phyloP scores from a whole-genome alignment of 1,140 invertebrate genomes.

The Monochamus saltuarius region DNA sequence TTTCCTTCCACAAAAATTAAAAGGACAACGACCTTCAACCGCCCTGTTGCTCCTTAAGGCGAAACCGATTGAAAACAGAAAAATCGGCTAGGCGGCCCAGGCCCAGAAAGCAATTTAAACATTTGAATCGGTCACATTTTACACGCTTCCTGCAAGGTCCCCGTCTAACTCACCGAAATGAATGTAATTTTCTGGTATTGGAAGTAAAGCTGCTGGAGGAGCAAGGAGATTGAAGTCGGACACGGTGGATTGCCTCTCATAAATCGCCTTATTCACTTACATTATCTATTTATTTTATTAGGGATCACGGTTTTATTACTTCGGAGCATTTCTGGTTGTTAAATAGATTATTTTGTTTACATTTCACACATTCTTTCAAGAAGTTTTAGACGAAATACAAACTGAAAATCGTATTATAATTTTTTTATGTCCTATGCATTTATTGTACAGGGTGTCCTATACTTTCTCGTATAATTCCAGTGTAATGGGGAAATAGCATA shows the following conservation, averaged over 20 bases:
- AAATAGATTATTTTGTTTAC: too few relatives aligned
- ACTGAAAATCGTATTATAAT: too few relatives aligned
- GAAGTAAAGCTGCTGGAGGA: conserved; percentile 5
- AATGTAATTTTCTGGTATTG: conserved; percentile 3
- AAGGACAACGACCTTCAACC: conserved; percentile 9
- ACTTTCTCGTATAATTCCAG: too few relatives aligned
- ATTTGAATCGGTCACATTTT: conserved; percentile 14
- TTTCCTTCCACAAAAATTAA: conserved; percentile 1
- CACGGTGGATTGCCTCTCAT: conserved; percentile 35
- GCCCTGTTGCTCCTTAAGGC: conserved; percentile 14
- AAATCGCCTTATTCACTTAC: conserved; percentile 37
- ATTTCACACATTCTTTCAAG: too few relatives aligned
- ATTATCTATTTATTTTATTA: conserved; percentile 40
- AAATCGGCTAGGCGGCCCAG: conserved; percentile 20
- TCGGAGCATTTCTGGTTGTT: too few relatives aligned
- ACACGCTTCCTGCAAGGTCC: conserved; percentile 14
- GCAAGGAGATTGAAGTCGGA: conserved; percentile 19
- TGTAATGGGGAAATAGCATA: too few relatives aligned
- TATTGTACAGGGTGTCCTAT: too few relatives aligned
- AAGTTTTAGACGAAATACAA: too few relatives aligned
- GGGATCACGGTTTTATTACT: not conserved
- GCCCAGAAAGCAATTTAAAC: conserved; percentile 1
- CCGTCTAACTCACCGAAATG: conserved; percentile 16
- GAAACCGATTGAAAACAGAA: conserved; percentile 25
- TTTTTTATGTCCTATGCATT: too few relatives aligned